These are phyloP conservation scores for Corbicula japonica DNA, from an alignment of 2,888 invertebrate genomes.

Conservation along the genomic window DNA sequence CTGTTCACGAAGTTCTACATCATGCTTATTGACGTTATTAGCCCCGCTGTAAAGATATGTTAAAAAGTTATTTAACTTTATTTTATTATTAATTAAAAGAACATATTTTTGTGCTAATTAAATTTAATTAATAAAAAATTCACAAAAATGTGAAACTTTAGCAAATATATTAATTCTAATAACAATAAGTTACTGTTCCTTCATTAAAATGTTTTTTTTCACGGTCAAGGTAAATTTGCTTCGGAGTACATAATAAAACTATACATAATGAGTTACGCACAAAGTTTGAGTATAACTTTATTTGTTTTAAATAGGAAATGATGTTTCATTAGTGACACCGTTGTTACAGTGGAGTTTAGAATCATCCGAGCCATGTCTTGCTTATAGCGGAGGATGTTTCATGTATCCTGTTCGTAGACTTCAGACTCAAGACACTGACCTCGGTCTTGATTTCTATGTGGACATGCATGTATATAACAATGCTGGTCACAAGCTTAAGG, in stretches of 20 bases:
- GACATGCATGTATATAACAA: constrained; percentile 61
- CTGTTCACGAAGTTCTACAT: neutral
- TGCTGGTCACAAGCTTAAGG: constrained; percentile 61
- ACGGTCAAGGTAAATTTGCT: neutral
- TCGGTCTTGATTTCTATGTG: constrained; percentile 31
- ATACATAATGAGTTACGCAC: neutral
- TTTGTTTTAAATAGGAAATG: constrained; percentile 35
- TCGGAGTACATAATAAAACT: neutral
- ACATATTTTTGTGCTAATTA: neutral
- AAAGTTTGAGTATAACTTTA: neutral
- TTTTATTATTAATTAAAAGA: neutral
- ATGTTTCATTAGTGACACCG: constrained; percentile 5
- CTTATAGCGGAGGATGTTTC: constrained; percentile 37
- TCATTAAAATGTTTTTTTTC: neutral
- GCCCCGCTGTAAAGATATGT: no score
- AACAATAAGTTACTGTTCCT: no score
- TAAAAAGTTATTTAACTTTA: no score
- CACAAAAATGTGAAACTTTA: neutral
- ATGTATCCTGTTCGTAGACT: constrained; percentile 38
- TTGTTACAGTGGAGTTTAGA: constrained; percentile 45
- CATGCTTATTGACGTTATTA: no score
- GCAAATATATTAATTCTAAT: neutral
- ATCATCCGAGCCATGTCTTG: neutral
- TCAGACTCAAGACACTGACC: constrained; percentile 46
- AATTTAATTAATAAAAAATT: neutral